Evolutionary conservation across 2,888 invertebrate species (phyloP), one percentile per base, ranked within the genome.

Genomic region (Apotomis betuletana): DNA sequence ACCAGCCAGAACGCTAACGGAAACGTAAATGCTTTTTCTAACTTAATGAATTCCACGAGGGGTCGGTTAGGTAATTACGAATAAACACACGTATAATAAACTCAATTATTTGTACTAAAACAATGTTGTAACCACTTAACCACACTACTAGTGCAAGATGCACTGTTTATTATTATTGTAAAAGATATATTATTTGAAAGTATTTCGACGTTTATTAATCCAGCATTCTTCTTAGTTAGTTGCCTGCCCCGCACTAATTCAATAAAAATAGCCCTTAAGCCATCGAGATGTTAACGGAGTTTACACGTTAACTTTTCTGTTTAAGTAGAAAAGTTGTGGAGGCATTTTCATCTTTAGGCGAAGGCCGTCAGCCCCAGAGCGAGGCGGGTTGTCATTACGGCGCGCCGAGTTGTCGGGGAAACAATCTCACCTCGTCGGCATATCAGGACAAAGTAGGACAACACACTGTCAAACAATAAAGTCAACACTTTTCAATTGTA

Each of bases 271-370:
- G 81, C 84, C 81, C 82, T 83, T 85, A 86, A 87, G 85, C 83
- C 81, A 85, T 85, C 83, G 81, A 83, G 83, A 85, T 78, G 78
- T 78, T 78, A 78, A 76, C 75, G 76, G 85, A 89, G 86, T 89
- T 89, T 87, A 85, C 85, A 81, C 87, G 87, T 87, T 86, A 89
- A 89, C 87, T 77, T 90, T 83, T 90, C 89, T 89, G 87, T 87
- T 83, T 88, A 88, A 88, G 87, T 88, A 87, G 86, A 85, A 89
- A 90, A 90, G 88, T 90, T 90, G 83, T 79, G 78, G 82, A 86
- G 85, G 87, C 85, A 87, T 90, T 90, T 90, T 90, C 88, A 90
- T 90, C 86, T 88, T 81, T 80, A 82, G 81, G 82, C 82, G 83
- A 81, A 83, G 83, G 75, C 73, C 76, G 77, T 65, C 67, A 62